Evolutionary conservation across 2,113 vertebrate genomes (phyloP), one percentile per base, ranked within the genome.

Genomic region (Nyctibius bracteatus): DNA sequence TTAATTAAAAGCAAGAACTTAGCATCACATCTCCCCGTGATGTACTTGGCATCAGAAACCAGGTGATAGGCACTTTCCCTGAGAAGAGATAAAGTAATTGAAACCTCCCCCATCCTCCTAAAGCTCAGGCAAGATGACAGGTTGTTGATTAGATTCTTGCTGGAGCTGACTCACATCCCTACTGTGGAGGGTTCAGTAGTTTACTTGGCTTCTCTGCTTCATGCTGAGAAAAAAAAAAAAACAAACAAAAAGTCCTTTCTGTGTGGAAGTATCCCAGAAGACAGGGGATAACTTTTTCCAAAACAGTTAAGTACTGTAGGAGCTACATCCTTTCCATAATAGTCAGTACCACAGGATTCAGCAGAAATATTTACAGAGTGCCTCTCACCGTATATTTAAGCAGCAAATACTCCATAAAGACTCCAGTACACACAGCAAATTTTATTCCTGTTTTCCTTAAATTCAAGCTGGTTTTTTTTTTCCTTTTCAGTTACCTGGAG

Each of bases 161-260:
- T 80, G 85, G 78, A 90, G 66, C 71, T 94, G 84, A 73, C 57
- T 87, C 70, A 22, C 1, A 30, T 77, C n/a, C 77, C 47, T 33
- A 6, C 14, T 75, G 41, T 23, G 54, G 35, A 72, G 52, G 12
- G 78, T 86, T 94, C 85, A 86, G 79, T 47, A 73, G 71, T 95
- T 94, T 73, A 80, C 8, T 95, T 95, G 92, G 90, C 74, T 82
- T 62, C 90, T 87, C 71, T 80, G 41, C 31, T 77, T 90, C 43
- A 9, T 14, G 54, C 73, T 1, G 6, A 70, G 66, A 9, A 39
- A 70, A 77, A 67, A 82, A 75, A 62, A 86, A 49, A n/a, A 41
- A 10, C 39, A 19, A 7, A 58, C 72, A 93, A 67, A 20, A 89
- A n/a, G 57, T 33, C 47, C 54, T 85, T 91, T 94, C 41, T 85